Evolutionary conservation across 2,888 invertebrate species (phyloP).

Genomic region (Pachydiplax longipennis): DNA sequence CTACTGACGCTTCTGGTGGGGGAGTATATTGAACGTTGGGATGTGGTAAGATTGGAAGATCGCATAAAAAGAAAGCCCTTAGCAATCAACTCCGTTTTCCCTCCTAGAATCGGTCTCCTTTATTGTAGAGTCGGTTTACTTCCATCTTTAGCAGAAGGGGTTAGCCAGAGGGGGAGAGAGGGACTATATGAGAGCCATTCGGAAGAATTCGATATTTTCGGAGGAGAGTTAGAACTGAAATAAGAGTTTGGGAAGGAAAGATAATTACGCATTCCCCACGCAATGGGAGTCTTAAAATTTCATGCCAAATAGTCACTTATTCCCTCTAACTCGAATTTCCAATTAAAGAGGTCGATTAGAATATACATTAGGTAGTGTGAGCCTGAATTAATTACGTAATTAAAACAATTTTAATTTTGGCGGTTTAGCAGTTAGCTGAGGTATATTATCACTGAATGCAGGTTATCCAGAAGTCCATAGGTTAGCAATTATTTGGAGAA

Average conservation of each 20-base stretch:
- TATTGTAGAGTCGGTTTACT: background rate
- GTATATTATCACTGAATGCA: no score
- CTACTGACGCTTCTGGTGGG: background rate
- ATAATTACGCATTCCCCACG: no score
- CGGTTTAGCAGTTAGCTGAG: no score
- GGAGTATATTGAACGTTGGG: background rate
- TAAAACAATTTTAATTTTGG: no score
- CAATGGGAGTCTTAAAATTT: no score
- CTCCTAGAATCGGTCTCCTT: background rate
- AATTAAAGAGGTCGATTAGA: no score
- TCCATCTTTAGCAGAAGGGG: background rate
- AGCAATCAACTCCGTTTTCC: background rate
- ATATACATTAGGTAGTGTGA: no score
- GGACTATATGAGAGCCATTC: background rate
- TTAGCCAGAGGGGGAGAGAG: background rate
- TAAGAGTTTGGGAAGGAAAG: background rate
- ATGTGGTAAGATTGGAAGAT: constrained; percentile 1
- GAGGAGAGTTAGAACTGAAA: background rate
- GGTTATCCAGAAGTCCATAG: no score
- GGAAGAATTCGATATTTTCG: background rate
- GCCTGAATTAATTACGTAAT: no score
- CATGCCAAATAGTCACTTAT: no score
- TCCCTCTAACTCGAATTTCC: no score
- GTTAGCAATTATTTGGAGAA: no score
- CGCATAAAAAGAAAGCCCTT: background rate